Percentiles rank a stretch among this genome's conserved stretches.
phyloP scores from a whole-genome alignment of 1,140 invertebrate species.

The Formica selysi region DNA sequence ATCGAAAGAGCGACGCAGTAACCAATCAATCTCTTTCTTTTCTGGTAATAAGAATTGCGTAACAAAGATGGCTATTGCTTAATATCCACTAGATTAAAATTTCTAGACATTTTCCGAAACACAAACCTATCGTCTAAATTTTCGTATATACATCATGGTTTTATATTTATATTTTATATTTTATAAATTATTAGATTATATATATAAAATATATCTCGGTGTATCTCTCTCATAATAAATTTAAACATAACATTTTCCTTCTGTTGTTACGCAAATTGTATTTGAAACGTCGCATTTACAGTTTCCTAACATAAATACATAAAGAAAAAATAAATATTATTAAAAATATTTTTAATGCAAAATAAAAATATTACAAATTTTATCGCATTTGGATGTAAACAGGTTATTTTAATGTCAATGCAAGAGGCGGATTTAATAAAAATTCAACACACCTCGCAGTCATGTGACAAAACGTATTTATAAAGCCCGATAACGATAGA shows the following conservation, averaged over 20 bases:
- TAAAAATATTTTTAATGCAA: background rate
- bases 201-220: no score
- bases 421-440: background rate
- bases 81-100: background rate
- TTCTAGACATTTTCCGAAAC: no score
- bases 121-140: no score
- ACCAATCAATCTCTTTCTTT: background rate
- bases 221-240: background rate
- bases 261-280: background rate
- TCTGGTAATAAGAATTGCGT: background rate
- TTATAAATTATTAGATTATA: no score
- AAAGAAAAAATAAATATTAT: slow-evolving; percentile 10
- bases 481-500: slow-evolving; percentile 91
- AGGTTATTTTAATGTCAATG: background rate
- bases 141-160: no score
- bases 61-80: background rate
- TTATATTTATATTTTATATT: no score
- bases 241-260: background rate
- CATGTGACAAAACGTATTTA: slow-evolving; percentile 57
- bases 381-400: background rate
- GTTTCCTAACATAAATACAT: background rate
- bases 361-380: background rate
- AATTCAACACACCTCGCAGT: background rate
- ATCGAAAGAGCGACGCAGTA: background rate
- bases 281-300: background rate